These are phyloP conservation scores for Nycticorax nycticorax DNA, from an alignment of 2,113 vertebrate genomes.

Conservation along the genomic window DNA sequence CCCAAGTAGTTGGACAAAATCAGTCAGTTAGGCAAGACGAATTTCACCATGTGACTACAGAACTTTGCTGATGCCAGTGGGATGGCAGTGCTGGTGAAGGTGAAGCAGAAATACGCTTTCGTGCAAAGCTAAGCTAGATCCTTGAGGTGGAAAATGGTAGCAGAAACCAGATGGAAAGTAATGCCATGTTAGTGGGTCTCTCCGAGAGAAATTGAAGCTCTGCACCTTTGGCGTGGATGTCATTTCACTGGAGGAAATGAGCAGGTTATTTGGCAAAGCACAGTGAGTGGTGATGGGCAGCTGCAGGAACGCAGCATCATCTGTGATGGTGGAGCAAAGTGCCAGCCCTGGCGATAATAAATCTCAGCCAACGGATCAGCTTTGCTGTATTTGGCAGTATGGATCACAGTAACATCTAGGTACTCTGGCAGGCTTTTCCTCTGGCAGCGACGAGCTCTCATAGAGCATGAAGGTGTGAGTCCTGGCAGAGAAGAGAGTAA, in stretches of 20 bases:
- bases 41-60: not conserved
- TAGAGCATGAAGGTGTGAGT: not conserved
- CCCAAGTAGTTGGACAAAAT: not conserved
- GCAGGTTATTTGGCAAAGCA: not conserved
- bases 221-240: not conserved
- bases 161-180: not conserved
- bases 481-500: not conserved
- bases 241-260: not conserved
- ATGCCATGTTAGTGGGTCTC: no score
- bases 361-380: not conserved
- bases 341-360: not conserved
- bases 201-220: not conserved
- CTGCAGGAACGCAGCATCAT: not conserved
- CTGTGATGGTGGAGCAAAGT: not conserved
- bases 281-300: not conserved
- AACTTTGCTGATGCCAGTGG: not conserved
- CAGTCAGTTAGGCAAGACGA: not conserved
- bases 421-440: not conserved
- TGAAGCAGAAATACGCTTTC: not conserved
- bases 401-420: not conserved
- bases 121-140: not conserved
- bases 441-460: not conserved
- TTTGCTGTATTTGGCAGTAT: not conserved
- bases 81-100: not conserved
- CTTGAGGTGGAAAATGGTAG: not conserved